phyloP scores from a whole-genome alignment of 2,797 vertebrate genomes.

The Podarcis lilfordi region DNA sequence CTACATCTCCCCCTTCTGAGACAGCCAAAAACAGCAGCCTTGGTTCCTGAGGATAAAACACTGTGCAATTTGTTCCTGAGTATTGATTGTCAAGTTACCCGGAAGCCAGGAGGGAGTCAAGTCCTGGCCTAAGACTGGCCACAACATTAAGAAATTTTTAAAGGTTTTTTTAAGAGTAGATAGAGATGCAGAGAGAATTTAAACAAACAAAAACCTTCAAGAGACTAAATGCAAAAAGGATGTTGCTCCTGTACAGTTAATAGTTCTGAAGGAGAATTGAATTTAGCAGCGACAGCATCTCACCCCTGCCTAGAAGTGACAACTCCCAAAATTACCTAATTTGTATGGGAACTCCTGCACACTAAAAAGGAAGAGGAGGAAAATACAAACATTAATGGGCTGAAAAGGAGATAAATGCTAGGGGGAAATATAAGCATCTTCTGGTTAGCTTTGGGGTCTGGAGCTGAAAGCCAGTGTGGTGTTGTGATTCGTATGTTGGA shows the following conservation, averaged over 20 bases:
- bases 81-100: not conserved
- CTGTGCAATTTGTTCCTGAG: not conserved
- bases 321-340: not conserved
- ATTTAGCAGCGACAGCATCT: not conserved
- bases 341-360: no score
- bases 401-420: no score
- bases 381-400: no score
- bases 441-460: no score
- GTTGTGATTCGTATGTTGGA: no score
- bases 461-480: no score
- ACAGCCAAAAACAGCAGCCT: not conserved
- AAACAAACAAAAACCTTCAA: not conserved
- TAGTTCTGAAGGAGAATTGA: not conserved
- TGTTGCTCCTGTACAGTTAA: not conserved
- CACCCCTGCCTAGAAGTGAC: not conserved
- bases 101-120: not conserved
- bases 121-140: no score
- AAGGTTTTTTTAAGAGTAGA: not conserved
- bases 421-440: no score
- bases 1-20: slow-evolving; percentile 68
- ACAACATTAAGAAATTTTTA: not conserved
- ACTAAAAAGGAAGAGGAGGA: no score
- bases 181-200: not conserved
- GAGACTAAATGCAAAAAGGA: not conserved
- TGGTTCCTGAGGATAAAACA: not conserved